A percentile compares a stretch with the other conserved stretches of the same genome.
Conservation (phyloP, 1,140 invertebrate species). For the Plectrocnemia conspersa region DNA sequence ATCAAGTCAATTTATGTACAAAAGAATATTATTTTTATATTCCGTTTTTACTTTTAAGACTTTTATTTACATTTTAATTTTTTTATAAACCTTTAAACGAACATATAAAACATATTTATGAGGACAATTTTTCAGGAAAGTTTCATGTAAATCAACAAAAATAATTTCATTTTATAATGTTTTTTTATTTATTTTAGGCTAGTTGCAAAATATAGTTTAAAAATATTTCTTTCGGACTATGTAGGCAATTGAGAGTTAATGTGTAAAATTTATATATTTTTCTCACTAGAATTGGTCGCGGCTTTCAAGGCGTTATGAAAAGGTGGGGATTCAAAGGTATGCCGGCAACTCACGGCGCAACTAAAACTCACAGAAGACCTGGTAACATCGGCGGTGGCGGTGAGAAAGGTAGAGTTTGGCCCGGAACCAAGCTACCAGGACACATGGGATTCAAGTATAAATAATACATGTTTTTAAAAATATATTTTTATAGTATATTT, state of each 20-base stretch:
- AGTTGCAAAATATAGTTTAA: too few relatives aligned
- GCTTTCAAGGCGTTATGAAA: slow-evolving; percentile 98
- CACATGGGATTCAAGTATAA: slow-evolving; percentile 94
- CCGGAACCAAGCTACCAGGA: slow-evolving; percentile 94
- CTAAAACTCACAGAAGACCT: slow-evolving; percentile 89
- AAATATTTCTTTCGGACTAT: too few relatives aligned
- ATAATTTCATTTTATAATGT: too few relatives aligned
- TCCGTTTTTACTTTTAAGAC: too few relatives aligned
- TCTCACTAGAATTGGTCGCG: slow-evolving; percentile 72
- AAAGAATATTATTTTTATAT: too few relatives aligned
- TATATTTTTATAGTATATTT: not conserved
- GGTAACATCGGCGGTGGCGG: slow-evolving; percentile 87
- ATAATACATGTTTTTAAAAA: slow-evolving; percentile 31
- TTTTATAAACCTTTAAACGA: too few relatives aligned
- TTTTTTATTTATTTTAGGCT: too few relatives aligned
- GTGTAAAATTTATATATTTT: slow-evolving; percentile 23
- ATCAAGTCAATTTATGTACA: not conserved
- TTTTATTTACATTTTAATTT: too few relatives aligned
- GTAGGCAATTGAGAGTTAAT: too few relatives aligned
- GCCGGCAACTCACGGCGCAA: slow-evolving; percentile 86
- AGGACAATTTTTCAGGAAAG: too few relatives aligned
- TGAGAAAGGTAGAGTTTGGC: slow-evolving; percentile 81
- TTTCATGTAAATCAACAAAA: too few relatives aligned
- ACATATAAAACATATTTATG: too few relatives aligned
- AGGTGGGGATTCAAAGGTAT: slow-evolving; percentile 93